Percentiles rank a stretch among this genome's conserved stretches.
Conservation (phyloP, 2,888 invertebrate genomes). For the Belgica antarctica region DNA sequence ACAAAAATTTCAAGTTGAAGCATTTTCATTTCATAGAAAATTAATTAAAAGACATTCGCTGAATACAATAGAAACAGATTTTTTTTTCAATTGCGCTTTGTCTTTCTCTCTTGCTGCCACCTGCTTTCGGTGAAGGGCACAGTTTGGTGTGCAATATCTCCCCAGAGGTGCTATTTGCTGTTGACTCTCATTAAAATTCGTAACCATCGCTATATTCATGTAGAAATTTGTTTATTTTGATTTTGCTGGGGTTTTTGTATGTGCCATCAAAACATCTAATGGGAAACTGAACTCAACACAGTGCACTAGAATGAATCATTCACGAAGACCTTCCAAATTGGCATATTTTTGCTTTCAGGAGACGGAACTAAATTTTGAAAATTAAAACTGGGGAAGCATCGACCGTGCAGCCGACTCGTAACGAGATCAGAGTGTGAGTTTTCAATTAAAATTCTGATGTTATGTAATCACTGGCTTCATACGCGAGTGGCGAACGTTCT, state of each 20-base stretch:
- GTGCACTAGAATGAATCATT: not conserved
- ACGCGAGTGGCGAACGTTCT: not conserved
- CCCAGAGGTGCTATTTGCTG: not conserved
- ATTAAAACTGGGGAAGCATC: constrained; percentile 4
- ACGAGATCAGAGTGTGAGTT: constrained; percentile 19
- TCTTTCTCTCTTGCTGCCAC: not conserved
- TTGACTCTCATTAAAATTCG: constrained; percentile 11
- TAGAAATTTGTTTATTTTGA: constrained; percentile 24
- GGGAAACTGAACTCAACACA: not conserved
- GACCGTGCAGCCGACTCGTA: not conserved
- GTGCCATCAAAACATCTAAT: not conserved
- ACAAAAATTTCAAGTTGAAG: constrained; percentile 34
- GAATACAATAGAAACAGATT: not conserved
- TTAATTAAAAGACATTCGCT: constrained; percentile 35
- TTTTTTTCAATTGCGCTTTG: not conserved
- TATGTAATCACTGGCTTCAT: constrained; percentile 23
- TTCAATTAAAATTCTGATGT: constrained; percentile 32
- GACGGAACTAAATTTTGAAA: not conserved
- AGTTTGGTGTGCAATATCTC: not conserved
- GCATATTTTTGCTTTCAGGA: no score
- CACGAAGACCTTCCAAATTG: constrained; percentile 2
- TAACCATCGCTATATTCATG: not conserved
- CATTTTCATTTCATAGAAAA: constrained; percentile 37
- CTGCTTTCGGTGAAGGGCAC: no score
- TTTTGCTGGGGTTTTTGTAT: not conserved